Evolutionary conservation across 2,113 vertebrate species (phyloP), one percentile per base, ranked within the genome.

Genomic region (Gulo gulo): DNA sequence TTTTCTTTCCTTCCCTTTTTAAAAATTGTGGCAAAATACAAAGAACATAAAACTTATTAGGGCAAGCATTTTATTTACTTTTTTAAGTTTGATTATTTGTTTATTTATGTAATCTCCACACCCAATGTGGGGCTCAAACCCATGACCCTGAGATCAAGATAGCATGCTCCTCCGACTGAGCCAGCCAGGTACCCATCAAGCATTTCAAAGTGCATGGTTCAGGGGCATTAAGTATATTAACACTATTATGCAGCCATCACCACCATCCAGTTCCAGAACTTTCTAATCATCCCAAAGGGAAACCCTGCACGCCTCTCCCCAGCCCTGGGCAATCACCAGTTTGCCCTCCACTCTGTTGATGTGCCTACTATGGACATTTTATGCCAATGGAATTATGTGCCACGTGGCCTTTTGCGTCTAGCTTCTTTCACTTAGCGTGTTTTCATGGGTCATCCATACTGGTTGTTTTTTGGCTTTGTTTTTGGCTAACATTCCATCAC

Each of bases 401-500:
- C 18, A 24, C 36, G 23, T 65, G 61, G 24, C 18, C 29, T 93
- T 82, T 65, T 61, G 74, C 7, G 10, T 39, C 39, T 83, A 73
- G 61, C n/a, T 71, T 79, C 39, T 69, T 91, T 79, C 9, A 31
- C n/a, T 73, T 55, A 76, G 57, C n/a, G 21, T 74, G 57, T 45
- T 82, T 80, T 82, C 59, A 82, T 47, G 74, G 42, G 52, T 87
- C 63, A 81, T n/a, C 52, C 24, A 31, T 50, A 7, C 15, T 39
- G 21, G n/a, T 36, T 16, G 12, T 21, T 65, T 78, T 65, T 47
- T 31, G 57, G 10, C 36, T 89, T 78, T 12, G 16, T 34, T 57
- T 92, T 94, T 91, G 91, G 90, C 84, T 11, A 0, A 69, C 23
- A 88, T 97, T 84, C 29, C 82, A 96, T 74, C 67, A 26, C 69